Conservation (phyloP, 2,888 invertebrate genomes). For the Cerastoderma edule region DNA sequence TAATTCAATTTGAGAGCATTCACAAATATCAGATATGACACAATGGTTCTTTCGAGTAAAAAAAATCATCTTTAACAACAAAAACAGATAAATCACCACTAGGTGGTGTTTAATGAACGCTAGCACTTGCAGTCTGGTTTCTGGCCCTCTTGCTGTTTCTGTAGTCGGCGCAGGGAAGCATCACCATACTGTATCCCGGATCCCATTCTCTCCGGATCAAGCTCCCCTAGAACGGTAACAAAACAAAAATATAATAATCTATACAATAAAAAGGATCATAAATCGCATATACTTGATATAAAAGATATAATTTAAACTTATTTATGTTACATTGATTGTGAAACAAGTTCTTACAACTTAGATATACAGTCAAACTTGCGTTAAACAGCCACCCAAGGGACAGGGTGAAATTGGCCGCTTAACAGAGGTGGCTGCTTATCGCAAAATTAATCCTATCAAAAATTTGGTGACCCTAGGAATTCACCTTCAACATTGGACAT, state of each 20-base stretch:
- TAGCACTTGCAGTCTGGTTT: constrained; percentile 77
- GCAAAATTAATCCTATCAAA: too few relatives aligned
- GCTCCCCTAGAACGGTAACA: constrained; percentile 87
- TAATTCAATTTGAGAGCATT: too few relatives aligned
- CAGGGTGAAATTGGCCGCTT: too few relatives aligned
- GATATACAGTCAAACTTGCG: too few relatives aligned
- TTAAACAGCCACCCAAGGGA: too few relatives aligned
- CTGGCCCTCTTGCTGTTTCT: constrained; percentile 68
- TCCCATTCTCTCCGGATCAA: constrained; percentile 93
- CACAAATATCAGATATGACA: neutral
- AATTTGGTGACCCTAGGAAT: too few relatives aligned
- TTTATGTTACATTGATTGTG: too few relatives aligned
- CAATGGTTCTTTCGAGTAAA: neutral
- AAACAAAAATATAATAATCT: neutral
- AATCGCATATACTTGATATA: too few relatives aligned
- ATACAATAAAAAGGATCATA: neutral
- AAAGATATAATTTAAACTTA: too few relatives aligned
- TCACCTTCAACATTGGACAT: too few relatives aligned
- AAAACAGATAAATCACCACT: constrained; percentile 1
- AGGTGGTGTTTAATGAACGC: constrained; percentile 9
- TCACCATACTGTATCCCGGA: constrained; percentile 89
- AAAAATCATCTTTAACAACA: constrained; percentile 4
- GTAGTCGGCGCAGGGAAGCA: constrained; percentile 84
- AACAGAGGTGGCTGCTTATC: too few relatives aligned
- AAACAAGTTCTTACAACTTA: too few relatives aligned